Conservation (phyloP, 2,113 vertebrate genomes). For the Odontesthes bonariensis region DNA sequence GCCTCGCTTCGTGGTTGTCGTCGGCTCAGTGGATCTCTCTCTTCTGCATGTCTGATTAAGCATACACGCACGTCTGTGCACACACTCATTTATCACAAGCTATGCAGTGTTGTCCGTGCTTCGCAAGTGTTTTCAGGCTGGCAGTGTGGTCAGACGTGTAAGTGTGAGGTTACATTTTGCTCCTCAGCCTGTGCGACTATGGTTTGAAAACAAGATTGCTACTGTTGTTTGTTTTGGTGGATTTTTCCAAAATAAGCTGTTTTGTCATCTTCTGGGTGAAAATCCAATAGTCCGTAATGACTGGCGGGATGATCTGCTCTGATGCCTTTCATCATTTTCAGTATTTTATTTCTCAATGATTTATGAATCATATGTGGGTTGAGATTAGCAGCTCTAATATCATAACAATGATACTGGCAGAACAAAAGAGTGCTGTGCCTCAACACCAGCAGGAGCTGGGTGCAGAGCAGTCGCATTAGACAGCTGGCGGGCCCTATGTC, state of each 20-base stretch:
- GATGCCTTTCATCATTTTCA: slow-evolving; percentile 61
- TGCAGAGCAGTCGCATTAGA: slow-evolving; percentile 59
- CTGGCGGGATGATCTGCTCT: slow-evolving; percentile 58
- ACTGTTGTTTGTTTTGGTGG: slow-evolving; percentile 56
- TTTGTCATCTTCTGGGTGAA: slow-evolving; percentile 51
- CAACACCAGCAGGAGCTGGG: slow-evolving; percentile 44
- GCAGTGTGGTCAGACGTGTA: slow-evolving; percentile 49
- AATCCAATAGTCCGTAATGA: slow-evolving; percentile 63
- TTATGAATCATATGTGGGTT: slow-evolving; percentile 64
- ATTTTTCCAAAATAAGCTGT: slow-evolving; percentile 51
- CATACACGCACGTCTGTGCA: slow-evolving; percentile 45
- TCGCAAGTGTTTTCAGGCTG: slow-evolving; percentile 44
- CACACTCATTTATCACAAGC: slow-evolving; percentile 52
- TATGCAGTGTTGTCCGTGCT: slow-evolving; percentile 56
- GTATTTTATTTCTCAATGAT: slow-evolving; percentile 61
- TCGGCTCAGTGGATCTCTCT: slow-evolving; percentile 37
- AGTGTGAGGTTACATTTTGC: slow-evolving; percentile 50
- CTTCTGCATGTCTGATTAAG: slow-evolving; percentile 60
- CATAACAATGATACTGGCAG: slow-evolving; percentile 56
- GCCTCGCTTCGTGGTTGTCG: slow-evolving; percentile 47
- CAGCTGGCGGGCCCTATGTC: slow-evolving; percentile 67
- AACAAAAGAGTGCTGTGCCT: slow-evolving; percentile 42
- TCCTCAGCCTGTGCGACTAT: slow-evolving; percentile 54
- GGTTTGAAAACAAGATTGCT: slow-evolving; percentile 59
- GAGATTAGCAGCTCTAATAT: slow-evolving; percentile 66